phyloP scores from a whole-genome alignment of 2,888 invertebrate species.

The Muschampia plurimacula region DNA sequence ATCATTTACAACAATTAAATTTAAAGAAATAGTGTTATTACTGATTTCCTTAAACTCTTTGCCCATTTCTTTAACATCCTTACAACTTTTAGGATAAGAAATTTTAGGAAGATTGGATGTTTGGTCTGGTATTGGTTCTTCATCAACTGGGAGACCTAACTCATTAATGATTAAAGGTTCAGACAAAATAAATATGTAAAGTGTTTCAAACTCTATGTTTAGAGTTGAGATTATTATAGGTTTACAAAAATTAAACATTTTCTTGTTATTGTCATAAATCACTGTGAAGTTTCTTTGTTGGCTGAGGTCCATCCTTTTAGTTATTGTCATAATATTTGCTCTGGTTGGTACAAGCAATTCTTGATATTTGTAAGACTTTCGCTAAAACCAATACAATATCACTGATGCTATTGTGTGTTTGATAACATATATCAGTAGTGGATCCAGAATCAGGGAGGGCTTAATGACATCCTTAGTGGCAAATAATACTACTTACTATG shows the following conservation, averaged over 20 bases:
- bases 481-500: not conserved
- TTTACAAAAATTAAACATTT: conserved; percentile 46
- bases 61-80: not conserved
- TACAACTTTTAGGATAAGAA: not conserved
- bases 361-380: conserved; percentile 64
- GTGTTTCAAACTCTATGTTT: conserved; percentile 44
- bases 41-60: not conserved
- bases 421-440: not conserved
- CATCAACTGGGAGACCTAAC: not conserved
- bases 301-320: conserved; percentile 45
- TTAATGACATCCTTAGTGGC: not conserved
- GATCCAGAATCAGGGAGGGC: not conserved
- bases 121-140: not conserved
- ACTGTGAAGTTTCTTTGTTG: conserved; percentile 19
- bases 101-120: not conserved
- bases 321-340: conserved; percentile 52
- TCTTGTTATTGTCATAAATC: conserved; percentile 14
- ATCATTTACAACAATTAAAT: not conserved
- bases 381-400: conserved; percentile 59
- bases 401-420: conserved; percentile 16
- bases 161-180: conserved; percentile 43
- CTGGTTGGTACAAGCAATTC: conserved; percentile 58
- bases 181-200: conserved; percentile 50
- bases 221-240: conserved; percentile 46
- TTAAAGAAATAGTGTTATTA: not conserved